Conservation (phyloP, 1,140 invertebrate genomes). For the Macrosteles quadrilineatus region DNA sequence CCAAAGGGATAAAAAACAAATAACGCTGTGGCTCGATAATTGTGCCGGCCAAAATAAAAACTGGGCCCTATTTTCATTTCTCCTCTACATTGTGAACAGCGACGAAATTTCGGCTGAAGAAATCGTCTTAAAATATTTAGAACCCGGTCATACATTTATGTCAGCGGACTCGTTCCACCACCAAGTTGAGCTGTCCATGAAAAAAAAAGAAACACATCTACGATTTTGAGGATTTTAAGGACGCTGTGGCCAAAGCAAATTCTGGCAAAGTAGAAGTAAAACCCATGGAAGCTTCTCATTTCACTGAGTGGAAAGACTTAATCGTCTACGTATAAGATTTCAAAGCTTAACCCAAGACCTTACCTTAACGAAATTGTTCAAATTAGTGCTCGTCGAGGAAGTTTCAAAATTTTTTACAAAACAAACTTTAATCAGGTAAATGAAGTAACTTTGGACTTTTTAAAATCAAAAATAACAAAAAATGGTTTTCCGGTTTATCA, state of each 20-base stretch:
- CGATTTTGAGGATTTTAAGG: constrained; percentile 13
- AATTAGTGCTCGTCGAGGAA: background rate
- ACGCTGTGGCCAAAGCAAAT: background rate
- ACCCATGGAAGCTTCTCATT: background rate
- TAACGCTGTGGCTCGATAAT: constrained; percentile 41
- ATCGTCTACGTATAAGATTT: background rate
- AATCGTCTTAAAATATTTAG: constrained; percentile 41
- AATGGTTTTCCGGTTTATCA: background rate
- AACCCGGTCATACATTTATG: constrained; percentile 46
- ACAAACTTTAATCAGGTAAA: background rate
- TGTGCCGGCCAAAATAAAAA: constrained; percentile 40
- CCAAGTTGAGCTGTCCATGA: no score
- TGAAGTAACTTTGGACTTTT: background rate
- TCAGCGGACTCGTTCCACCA: constrained; percentile 46
- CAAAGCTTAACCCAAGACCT: background rate
- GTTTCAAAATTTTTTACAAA: background rate
- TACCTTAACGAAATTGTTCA: constrained; percentile 13
- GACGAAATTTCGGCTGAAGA: constrained; percentile 40
- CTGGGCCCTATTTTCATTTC: constrained; percentile 32
- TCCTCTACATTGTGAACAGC: constrained; percentile 32
- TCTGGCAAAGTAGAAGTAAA: background rate
- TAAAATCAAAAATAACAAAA: background rate
- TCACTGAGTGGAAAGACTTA: background rate
- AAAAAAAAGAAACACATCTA: background rate
- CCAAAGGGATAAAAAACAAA: constrained; percentile 13